Evolutionary conservation across 1,140 invertebrate species (phyloP).

Genomic region (Drosophila auraria): DNA sequence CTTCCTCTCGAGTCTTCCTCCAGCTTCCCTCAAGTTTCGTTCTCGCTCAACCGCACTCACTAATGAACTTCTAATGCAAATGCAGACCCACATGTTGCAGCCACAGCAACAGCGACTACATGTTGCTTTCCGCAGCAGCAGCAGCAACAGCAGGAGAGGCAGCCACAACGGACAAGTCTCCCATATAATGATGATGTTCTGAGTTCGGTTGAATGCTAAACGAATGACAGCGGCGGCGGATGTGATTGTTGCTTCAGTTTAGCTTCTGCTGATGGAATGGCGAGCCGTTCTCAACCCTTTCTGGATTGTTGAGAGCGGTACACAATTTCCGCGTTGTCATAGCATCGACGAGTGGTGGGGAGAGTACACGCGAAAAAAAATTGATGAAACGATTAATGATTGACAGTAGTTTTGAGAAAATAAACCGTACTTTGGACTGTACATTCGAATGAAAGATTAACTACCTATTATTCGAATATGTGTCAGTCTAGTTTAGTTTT

Average conservation of each 20-base stretch:
- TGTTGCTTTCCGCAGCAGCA: slow-evolving; percentile 12
- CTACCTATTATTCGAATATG: no score
- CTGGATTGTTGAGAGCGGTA: slow-evolving; percentile 53
- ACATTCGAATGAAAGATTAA: no score
- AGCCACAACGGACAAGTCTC: slow-evolving; percentile 53
- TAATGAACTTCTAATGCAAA: slow-evolving; percentile 84
- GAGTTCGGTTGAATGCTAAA: slow-evolving; percentile 59
- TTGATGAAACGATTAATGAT: neutral
- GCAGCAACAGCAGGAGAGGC: slow-evolving; percentile 31
- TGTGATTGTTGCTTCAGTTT: slow-evolving; percentile 55
- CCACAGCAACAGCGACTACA: slow-evolving; percentile 1
- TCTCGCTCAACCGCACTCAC: slow-evolving; percentile 59
- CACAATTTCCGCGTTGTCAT: slow-evolving; percentile 80
- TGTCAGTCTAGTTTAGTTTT: no score
- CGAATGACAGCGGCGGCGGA: slow-evolving; percentile 70
- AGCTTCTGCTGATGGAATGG: slow-evolving; percentile 38
- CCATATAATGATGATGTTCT: slow-evolving; percentile 75
- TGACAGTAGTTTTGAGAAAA: neutral
- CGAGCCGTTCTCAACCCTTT: slow-evolving; percentile 61
- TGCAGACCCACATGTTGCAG: slow-evolving; percentile 60
- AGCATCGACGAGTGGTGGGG: slow-evolving; percentile 34
- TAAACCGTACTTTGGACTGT: no score
- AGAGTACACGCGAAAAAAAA: slow-evolving; percentile 9
- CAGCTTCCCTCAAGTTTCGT: slow-evolving; percentile 24
- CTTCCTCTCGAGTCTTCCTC: slow-evolving; percentile 4